Base-by-base conservation (phyloP, 2,888 invertebrate species). In the Caenorhabditis sulstoni region DNA sequence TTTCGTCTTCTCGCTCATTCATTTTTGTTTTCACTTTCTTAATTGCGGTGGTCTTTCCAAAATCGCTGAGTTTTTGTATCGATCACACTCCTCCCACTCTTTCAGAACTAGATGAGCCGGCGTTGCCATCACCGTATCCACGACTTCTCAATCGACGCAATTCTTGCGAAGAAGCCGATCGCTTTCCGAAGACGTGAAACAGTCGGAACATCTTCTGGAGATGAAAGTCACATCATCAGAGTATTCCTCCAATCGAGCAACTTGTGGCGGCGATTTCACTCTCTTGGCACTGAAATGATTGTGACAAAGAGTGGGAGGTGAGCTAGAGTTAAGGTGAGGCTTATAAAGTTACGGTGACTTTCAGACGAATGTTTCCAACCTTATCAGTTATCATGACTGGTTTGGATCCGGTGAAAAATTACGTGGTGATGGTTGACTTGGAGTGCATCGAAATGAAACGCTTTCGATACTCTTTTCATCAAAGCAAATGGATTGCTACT, bases 271-370 rank as follows among this genome's bases (percentile, higher is more conserved):
- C 96, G 96, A 92, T 97, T 97, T 92, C 90, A 92, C 85, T 91
- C 91, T 87, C 93, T 96, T 81, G 96, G 96, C 82, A 96, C 96
- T 1, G 96, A 96, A 92, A 97, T 97, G 97, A 97, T 97, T 90
- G 97, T 97, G 91, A 97, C 97, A 22, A 97, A 97, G 92, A 95
- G 96, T 89, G 97, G 97, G 91, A 94, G 96, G 96, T 96, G 91
- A 93, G 93, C 4, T 11, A 20, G 11, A 41, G 22, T 7, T 3
- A 18, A 39, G 18, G 35, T 41, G 12, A 55, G 8, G 37, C 3
- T n/a, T n/a, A n/a, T 18, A 35, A 22, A 16, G 20, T 29, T 55
- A 49, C 16, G n/a, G 20, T 35, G 9, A 37, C 12, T 53, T 79
- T 49, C 93, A 97, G 97, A 92, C 94, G 97, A 89, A 98, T 98